Evolutionary conservation across 2,113 vertebrate species (phyloP).

Genomic region (Brienomyrus longianalis): DNA sequence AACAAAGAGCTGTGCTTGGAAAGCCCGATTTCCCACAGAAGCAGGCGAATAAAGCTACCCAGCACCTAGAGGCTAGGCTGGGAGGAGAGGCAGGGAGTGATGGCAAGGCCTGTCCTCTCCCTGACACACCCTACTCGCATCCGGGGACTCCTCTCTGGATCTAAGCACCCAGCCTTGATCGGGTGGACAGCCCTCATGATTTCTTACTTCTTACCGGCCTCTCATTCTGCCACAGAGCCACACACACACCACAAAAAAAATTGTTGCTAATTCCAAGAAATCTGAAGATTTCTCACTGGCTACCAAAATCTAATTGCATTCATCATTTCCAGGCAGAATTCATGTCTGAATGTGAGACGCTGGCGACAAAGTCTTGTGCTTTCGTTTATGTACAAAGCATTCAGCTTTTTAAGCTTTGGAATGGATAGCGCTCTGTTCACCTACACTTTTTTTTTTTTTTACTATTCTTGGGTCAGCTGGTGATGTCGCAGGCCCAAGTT

Average conservation of each 20-base stretch:
- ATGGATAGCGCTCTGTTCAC: neutral
- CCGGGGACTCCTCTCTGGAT: neutral
- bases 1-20: neutral
- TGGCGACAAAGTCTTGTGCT: neutral
- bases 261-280: neutral
- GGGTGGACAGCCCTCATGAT: neutral
- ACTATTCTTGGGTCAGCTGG: neutral
- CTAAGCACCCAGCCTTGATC: neutral
- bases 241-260: neutral
- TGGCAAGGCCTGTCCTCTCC: neutral
- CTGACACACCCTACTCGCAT: neutral
- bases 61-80: neutral
- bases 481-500: neutral
- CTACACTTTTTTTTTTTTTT: neutral
- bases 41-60: neutral
- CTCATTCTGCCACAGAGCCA: neutral
- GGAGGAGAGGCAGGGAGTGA: neutral
- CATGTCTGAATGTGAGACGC: neutral
- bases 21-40: neutral
- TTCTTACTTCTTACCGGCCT: too few species aligned
- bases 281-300: neutral
- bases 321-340: neutral
- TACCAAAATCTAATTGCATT: neutral
- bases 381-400: neutral
- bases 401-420: neutral